phyloP scores from a whole-genome alignment of 2,888 invertebrate species.

The Tachina lurida region DNA sequence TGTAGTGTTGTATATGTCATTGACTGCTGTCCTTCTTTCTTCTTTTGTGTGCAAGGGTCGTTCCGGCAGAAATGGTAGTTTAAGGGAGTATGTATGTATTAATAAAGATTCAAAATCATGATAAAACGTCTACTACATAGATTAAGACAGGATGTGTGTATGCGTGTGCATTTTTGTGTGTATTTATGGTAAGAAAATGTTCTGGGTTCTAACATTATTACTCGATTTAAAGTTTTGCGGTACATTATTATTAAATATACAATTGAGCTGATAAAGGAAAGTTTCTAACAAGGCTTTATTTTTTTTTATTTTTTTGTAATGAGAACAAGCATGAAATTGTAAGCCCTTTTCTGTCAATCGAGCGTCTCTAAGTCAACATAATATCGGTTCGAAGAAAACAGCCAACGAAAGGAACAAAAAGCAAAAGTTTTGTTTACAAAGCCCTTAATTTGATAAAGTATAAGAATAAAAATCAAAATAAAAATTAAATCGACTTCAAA shows the following conservation, averaged over 20 bases:
- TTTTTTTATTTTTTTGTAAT: not conserved
- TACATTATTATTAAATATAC: constrained; percentile 4
- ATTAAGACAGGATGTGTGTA: not conserved
- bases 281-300: not conserved
- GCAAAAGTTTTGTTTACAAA: too few relatives aligned
- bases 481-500: too few relatives aligned
- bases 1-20: not conserved
- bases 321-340: too few relatives aligned
- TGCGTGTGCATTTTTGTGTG: not conserved
- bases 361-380: too few relatives aligned
- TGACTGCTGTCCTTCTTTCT: constrained; percentile 10
- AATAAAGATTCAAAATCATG: constrained; percentile 35
- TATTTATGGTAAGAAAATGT: constrained; percentile 14
- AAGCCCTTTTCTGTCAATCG: too few relatives aligned
- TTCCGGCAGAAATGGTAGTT: constrained; percentile 21
- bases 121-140: constrained; percentile 14
- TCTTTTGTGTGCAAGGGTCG: not conserved
- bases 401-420: too few relatives aligned
- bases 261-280: constrained; percentile 10
- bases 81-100: not conserved
- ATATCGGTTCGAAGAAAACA: too few relatives aligned
- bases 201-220: not conserved
- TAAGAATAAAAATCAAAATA: too few relatives aligned
- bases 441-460: too few relatives aligned
- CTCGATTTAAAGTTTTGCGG: constrained; percentile 9